phyloP scores from a whole-genome alignment of 2,113 vertebrate genomes.

The Girardinichthys multiradiatus region DNA sequence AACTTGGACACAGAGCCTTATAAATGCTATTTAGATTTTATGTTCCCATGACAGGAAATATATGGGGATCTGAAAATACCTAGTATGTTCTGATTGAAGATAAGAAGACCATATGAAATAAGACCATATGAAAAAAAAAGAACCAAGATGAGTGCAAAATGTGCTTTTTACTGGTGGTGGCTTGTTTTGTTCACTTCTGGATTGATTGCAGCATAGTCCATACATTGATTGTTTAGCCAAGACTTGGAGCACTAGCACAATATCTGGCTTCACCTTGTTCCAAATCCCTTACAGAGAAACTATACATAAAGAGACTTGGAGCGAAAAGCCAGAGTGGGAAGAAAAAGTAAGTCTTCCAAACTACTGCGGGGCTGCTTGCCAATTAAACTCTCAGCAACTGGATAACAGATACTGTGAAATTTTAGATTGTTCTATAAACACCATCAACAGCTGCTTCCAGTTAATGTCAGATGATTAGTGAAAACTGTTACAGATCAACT shows the following conservation, averaged over 20 bases:
- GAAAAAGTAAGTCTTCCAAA: conserved; percentile 51
- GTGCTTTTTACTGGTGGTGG: not conserved
- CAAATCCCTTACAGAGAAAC: conserved; percentile 49
- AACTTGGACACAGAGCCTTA: conserved; percentile 34
- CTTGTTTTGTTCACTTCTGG: not conserved
- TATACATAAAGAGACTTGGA: conserved; percentile 15
- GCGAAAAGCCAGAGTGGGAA: conserved; percentile 16
- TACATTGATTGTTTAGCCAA: conserved; percentile 7
- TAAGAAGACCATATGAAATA: not conserved
- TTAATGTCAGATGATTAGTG: conserved; percentile 76
- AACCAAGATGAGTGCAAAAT: not conserved
- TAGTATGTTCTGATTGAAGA: conserved; percentile 16
- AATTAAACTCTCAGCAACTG: conserved; percentile 78
- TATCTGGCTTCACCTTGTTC: conserved; percentile 21
- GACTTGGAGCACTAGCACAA: conserved; percentile 17
- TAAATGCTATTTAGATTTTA: conserved; percentile 37
- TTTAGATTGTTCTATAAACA: conserved; percentile 84
- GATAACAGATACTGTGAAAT: conserved; percentile 81
- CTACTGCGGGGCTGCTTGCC: conserved; percentile 65
- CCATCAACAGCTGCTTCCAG: conserved; percentile 74
- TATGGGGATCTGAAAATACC: conserved; percentile 35
- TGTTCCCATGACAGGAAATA: conserved; percentile 43
- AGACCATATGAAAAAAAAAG: not conserved
- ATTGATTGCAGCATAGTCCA: not conserved
- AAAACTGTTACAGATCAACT: conserved; percentile 65